Evolutionary conservation across 2,888 invertebrate species (phyloP), one percentile per base, ranked within the genome.

Genomic region (Tromatobia lineatoria): DNA sequence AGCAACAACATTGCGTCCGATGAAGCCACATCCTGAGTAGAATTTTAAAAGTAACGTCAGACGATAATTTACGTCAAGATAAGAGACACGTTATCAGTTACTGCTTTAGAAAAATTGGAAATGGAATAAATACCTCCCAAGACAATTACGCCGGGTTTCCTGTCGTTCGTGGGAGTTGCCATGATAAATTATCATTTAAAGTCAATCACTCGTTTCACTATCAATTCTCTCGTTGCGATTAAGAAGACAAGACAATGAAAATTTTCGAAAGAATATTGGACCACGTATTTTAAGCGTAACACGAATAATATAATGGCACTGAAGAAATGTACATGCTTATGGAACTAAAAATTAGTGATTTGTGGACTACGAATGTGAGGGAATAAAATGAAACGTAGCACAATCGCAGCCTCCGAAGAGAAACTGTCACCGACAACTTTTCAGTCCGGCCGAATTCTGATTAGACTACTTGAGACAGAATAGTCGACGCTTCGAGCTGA

Each of bases 1-100:
- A 85, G 96, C 95, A 83, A 98, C 97, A 89, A 98, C 95, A 94
- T 98, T 97, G 91, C 98, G 96, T 87, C 98, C 98, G 93, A 98
- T 97, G 94, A 99, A 98, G 90, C 98, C 98, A 94, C 98, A 98
- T 94, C 98, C 98, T 98, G 94, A 76, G 45, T 59, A 54, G 34
- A 50, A 20, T 18, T 70, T 0, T 15, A 52, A 47, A 45, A 69
- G n/a, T 61, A 38, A 29, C 29, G 83, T 70, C 64, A 38, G 57
- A 6, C 42, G 38, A 69, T 70, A 78, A 66, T 42, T 23, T 29
- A 20, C 15, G 38, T 20, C 11, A 54, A 29, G 59, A 47, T 54
- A 38, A n/a, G 0, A 47, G 13, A 59, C 8, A 20, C 42, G 18
- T 29, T 54, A 38, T 45, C 50, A 15, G 18, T 66, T 67, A 25